Evolutionary conservation across 1,140 invertebrate species (phyloP), one percentile per base, ranked within the genome.

Genomic region (Amphibalanus amphitrite): DNA sequence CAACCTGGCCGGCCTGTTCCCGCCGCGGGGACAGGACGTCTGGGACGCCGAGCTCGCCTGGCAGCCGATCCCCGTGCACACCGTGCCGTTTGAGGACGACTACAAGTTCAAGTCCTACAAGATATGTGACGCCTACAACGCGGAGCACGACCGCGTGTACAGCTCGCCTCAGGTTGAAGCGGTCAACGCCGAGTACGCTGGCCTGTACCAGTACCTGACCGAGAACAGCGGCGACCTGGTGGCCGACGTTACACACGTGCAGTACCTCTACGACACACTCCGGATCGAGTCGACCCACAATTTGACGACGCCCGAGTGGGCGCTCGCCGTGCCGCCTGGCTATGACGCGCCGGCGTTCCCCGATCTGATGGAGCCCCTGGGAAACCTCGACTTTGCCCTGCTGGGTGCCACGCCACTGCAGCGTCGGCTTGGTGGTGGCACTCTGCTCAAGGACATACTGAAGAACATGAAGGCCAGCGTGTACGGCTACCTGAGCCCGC

Each of bases 21-120:
- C 33, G 15, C 73, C 71, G 3, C 28, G 70, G 26, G n/a, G 40
- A 13, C 17, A 28, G 0, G 64, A 67, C 23, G 25, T 70, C 4
- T 74, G 71, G 65, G 69, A 74, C 29, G 67, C 33, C 15, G 69
- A 72, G 25, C 30, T 74, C 23, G 20, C 64, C 8, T 74, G 73
- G 73, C 26, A 67, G n/a, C 73, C 73, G 13, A 71, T 72, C 3
- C 73, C 73, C 10, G 72, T 74, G 26, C 73, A 74, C 69, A 74
- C 73, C 10, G 33, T 33, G 1, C 71, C 71, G 23, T 20, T 59
- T 15, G n/a, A 17, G 15, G 23, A 47, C 15, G 73, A 74, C 47
- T 38, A 70, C 26, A 26, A 65, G 64, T 23, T 65, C 23, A 26
- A 65, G 64, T 65, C 26, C 64, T 26, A 23, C 23, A 23, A 65